Base-by-base conservation (phyloP, 1,140 invertebrate genomes). In the Aphelenchoides besseyi region DNA sequence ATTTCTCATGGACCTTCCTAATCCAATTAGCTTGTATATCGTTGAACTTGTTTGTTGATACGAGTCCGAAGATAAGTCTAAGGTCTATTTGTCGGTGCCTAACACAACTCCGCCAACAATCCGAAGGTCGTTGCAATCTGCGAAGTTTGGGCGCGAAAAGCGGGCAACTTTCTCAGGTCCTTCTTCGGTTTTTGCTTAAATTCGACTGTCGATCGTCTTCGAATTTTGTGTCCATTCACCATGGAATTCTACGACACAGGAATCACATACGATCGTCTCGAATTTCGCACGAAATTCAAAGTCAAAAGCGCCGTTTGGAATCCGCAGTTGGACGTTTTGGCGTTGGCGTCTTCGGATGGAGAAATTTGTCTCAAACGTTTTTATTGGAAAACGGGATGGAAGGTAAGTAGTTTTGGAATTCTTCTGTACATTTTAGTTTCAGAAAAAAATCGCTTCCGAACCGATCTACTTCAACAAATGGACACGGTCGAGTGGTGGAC, bases 301-400 rank as follows among this genome's bases (percentile, higher is more conserved):
- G 36, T 66, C 26, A 64, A 12, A 12, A 9, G 36, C 12, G 36
- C 32, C 1, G 1, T 66, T n/a, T 66, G 63, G 63, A 66, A 66
- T 66, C 63, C 63, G 2, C 9, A 36, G n/a, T 16, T 66, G 63
- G 63, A 66, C 63, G 32, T 66, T 12, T 23, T 66, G 30, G 63
- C 63, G 9, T 35, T 66, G 63, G 63, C 63, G 12, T 32, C 16
- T 23, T 12, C 16, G 1, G 32, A 35, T 66, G 63, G 63, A 37
- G 63, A 66, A 30, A 35, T 66, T 53, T 66, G 63, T 32, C 30
- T 66, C 16, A 66, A 66, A 33, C 63, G 63, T 23, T 33, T 41
- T 16, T 32, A 66, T 53, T 66, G 63, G 63, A 66, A 66, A 32
- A 66, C 35, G 0, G 63, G 63, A 66, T 66, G 63, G 63, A 29